Conservation (phyloP, 2,113 vertebrate genomes). For the Seriola rivoliana region DNA sequence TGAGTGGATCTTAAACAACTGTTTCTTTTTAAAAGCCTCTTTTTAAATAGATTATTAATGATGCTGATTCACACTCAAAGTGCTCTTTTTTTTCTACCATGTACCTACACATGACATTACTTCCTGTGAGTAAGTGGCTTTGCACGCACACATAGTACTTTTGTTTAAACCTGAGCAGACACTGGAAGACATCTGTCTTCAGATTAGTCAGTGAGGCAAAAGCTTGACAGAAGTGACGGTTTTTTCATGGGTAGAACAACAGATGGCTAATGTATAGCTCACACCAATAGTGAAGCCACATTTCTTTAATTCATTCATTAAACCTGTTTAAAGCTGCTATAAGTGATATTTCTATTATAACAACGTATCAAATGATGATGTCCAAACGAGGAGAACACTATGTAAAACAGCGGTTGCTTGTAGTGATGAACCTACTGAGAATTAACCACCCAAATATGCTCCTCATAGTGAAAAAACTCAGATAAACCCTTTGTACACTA, state of each 20-base stretch:
- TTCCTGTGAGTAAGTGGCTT: slow-evolving; percentile 18
- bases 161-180: slow-evolving; percentile 3
- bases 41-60: slow-evolving; percentile 40
- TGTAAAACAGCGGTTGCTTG: neutral
- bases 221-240: neutral
- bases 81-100: neutral
- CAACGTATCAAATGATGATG: neutral
- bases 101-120: neutral
- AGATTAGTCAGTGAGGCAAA: neutral
- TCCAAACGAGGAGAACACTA: neutral
- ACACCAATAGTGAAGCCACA: neutral
- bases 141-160: slow-evolving; percentile 1
- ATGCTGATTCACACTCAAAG: slow-evolving; percentile 19
- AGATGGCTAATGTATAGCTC: slow-evolving; percentile 15
- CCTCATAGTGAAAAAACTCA: too few species aligned
- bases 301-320: neutral
- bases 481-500: neutral
- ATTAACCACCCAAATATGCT: neutral
- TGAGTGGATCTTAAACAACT: slow-evolving; percentile 31
- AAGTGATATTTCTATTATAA: neutral
- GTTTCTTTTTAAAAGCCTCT: slow-evolving; percentile 33
- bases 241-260: neutral
- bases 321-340: neutral
- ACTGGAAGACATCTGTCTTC: slow-evolving; percentile 5
- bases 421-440: neutral